phyloP scores from a whole-genome alignment of 2,797 vertebrate species.

The Danionella dracula region DNA sequence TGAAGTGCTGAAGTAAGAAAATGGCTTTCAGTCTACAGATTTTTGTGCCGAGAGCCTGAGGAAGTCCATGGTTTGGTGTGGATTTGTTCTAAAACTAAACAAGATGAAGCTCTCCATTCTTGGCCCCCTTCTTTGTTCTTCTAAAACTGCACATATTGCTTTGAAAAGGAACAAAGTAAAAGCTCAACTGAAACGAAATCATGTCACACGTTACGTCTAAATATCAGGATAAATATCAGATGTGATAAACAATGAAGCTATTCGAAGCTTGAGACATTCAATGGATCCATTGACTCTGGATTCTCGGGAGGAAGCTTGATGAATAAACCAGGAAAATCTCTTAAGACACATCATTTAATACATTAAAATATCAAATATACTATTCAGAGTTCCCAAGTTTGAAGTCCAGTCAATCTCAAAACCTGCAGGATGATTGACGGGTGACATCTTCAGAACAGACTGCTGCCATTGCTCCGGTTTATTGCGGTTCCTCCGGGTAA shows the following conservation, averaged over 20 bases:
- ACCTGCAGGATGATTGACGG: conserved; percentile 65
- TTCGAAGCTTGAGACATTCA: conserved; percentile 48
- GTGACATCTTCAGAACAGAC: conserved; percentile 58
- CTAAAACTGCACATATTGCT: conserved; percentile 51
- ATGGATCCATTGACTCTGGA: conserved; percentile 53
- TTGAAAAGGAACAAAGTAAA: conserved; percentile 28
- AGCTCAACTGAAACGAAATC: background rate
- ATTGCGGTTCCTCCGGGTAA: conserved; percentile 55
- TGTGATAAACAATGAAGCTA: conserved; percentile 44
- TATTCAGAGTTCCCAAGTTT: conserved; percentile 66
- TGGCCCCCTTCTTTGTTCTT: conserved; percentile 35
- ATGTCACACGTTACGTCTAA: conserved; percentile 45
- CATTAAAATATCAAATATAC: conserved; percentile 68
- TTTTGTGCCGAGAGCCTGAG: conserved; percentile 44
- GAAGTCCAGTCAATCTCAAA: conserved; percentile 73
- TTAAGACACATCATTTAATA: conserved; percentile 57
- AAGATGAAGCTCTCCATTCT: conserved; percentile 15
- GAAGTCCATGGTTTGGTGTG: conserved; percentile 47
- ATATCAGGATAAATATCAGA: conserved; percentile 52
- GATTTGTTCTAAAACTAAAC: conserved; percentile 12
- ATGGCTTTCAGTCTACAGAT: conserved; percentile 45
- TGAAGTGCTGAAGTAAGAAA: conserved; percentile 28
- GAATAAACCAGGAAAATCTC: conserved; percentile 54
- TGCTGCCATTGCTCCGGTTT: conserved; percentile 57
- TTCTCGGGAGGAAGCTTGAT: conserved; percentile 48